These are phyloP conservation scores for Scaptomyza reducta DNA, from an alignment of 2,888 invertebrate species.

Conservation along the genomic window DNA sequence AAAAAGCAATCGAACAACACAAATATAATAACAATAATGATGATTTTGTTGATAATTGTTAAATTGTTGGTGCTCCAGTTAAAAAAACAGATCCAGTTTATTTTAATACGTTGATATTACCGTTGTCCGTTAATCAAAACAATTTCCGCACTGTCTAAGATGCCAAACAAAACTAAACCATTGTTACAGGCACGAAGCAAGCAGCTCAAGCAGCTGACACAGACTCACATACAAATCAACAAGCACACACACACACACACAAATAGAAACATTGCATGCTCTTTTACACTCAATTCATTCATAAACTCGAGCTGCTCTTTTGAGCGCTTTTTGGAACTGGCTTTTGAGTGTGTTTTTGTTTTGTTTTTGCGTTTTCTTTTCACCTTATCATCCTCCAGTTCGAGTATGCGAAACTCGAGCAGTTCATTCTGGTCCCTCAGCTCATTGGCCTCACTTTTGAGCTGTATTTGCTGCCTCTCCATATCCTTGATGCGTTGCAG, in stretches of 20 bases:
- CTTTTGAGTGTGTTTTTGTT: slow-evolving; percentile 40
- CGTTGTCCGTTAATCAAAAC: slow-evolving; percentile 66
- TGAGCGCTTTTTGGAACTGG: slow-evolving; percentile 49
- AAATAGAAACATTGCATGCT: not conserved
- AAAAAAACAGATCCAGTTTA: slow-evolving; percentile 52
- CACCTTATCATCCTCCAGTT: slow-evolving; percentile 88
- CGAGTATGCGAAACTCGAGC: slow-evolving; percentile 91
- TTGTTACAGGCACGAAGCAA: slow-evolving; percentile 43
- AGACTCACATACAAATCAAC: not conserved
- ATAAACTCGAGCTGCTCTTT: slow-evolving; percentile 49
- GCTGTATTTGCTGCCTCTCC: slow-evolving; percentile 86
- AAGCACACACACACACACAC: not conserved
- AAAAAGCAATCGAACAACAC: not conserved
- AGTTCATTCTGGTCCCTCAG: slow-evolving; percentile 92
- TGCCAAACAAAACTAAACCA: slow-evolving; percentile 71
- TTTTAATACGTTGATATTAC: slow-evolving; percentile 45
- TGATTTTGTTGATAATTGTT: slow-evolving; percentile 28
- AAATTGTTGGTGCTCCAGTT: slow-evolving; percentile 56
- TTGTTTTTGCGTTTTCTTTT: slow-evolving; percentile 22
- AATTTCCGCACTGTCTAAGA: slow-evolving; percentile 71
- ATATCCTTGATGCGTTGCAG: slow-evolving; percentile 84
- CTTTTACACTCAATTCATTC: slow-evolving; percentile 68
- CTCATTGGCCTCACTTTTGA: slow-evolving; percentile 89
- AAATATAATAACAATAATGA: slow-evolving; percentile 24
- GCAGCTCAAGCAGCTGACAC: slow-evolving; percentile 38